Evolutionary conservation across 2,888 invertebrate genomes (phyloP).

Genomic region (Branchellion lobata): DNA sequence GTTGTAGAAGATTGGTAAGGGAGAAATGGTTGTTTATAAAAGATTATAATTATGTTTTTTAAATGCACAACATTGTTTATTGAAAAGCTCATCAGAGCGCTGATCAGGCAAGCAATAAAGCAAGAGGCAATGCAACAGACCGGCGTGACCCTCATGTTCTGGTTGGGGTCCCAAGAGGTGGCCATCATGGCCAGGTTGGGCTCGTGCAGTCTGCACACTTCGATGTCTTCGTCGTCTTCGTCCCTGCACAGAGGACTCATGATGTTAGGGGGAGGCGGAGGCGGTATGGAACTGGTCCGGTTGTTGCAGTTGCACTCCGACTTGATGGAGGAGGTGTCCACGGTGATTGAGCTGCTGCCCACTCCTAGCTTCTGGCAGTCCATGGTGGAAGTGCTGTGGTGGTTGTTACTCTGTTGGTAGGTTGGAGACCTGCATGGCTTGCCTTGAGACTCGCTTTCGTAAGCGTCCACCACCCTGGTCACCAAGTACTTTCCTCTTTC

Average conservation of each 20-base stretch:
- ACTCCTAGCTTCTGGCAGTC: slow-evolving; percentile 33
- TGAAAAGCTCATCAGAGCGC: too few relatives aligned
- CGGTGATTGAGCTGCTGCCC: slow-evolving; percentile 36
- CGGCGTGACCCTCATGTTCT: slow-evolving; percentile 38
- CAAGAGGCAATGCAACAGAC: background rate
- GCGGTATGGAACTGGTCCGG: background rate
- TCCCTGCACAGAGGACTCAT: background rate
- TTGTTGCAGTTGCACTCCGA: slow-evolving; percentile 41
- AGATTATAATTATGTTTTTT: background rate
- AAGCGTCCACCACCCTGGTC: slow-evolving; percentile 33
- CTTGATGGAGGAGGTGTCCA: slow-evolving; percentile 32
- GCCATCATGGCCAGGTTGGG: slow-evolving; percentile 30
- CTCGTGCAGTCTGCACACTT: slow-evolving; percentile 36
- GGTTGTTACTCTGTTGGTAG: slow-evolving; percentile 14
- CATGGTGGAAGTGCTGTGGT: slow-evolving; percentile 26
- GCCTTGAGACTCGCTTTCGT: slow-evolving; percentile 28
- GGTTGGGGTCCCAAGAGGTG: slow-evolving; percentile 36
- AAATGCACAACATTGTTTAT: background rate
- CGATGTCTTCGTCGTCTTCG: slow-evolving; percentile 31
- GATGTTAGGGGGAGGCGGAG: background rate
- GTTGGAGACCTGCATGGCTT: slow-evolving; percentile 25
- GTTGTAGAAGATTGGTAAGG: background rate
- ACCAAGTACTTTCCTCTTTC: slow-evolving; percentile 37
- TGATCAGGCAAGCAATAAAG: background rate
- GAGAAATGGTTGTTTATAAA: too few relatives aligned